Percentiles rank a stretch among this genome's conserved stretches.
Conservation (phyloP, 2,797 vertebrate species). For the Scomberomorus guttatus region DNA sequence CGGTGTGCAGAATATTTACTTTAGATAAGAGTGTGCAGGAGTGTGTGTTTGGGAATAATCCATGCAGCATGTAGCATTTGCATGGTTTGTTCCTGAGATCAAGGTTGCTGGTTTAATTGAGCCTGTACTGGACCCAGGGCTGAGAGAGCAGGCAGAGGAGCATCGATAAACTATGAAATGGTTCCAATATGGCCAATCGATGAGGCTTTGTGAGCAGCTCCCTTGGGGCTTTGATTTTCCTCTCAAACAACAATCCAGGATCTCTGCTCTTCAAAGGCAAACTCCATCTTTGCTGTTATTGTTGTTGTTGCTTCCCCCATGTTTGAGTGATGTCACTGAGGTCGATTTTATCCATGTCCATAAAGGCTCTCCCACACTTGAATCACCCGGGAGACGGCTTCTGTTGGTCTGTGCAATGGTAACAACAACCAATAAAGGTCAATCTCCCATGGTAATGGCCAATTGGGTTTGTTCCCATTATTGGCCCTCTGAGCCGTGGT, state of each 20-base stretch:
- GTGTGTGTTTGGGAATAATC: constrained; percentile 68
- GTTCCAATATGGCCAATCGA: constrained; percentile 83
- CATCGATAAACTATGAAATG: constrained; percentile 87
- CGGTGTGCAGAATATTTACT: constrained; percentile 38
- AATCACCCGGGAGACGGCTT: constrained; percentile 77
- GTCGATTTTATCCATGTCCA: constrained; percentile 82
- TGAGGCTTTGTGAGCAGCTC: constrained; percentile 82
- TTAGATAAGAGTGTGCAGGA: constrained; percentile 28
- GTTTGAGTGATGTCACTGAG: constrained; percentile 82
- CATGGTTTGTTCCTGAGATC: constrained; percentile 77
- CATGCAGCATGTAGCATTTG: constrained; percentile 59
- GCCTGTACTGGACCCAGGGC: constrained; percentile 71
- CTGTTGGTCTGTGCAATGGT: constrained; percentile 74
- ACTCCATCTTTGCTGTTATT: constrained; percentile 79
- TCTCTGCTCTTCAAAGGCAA: constrained; percentile 83
- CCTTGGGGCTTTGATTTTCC: constrained; percentile 81
- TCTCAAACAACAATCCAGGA: constrained; percentile 83
- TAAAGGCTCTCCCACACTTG: constrained; percentile 84
- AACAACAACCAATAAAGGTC: constrained; percentile 84
- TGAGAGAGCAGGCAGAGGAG: constrained; percentile 77
- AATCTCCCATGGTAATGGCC: constrained; percentile 82
- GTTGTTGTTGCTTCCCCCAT: constrained; percentile 70
- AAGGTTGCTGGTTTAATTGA: constrained; percentile 85
- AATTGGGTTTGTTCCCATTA: constrained; percentile 83
- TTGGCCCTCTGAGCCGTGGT: constrained; percentile 79